These are phyloP conservation scores for Lumbricus terrestris DNA, from an alignment of 2,888 invertebrate species.

Conservation along the genomic window DNA sequence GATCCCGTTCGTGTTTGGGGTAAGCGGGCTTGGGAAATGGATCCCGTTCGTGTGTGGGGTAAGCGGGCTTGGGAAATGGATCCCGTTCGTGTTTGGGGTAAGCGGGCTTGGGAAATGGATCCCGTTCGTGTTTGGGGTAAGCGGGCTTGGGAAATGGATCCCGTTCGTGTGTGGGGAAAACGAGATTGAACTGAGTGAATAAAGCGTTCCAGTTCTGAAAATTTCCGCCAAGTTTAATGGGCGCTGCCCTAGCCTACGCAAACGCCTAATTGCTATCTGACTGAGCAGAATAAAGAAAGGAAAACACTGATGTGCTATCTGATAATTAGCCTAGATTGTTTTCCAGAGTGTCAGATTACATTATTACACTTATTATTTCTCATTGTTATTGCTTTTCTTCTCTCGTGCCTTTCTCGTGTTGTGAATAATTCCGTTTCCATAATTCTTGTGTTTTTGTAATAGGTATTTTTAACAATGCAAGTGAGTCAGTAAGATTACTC, in stretches of 20 bases:
- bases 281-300: not conserved
- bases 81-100: not conserved
- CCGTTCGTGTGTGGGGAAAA: slow-evolving; percentile 3
- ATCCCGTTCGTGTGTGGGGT: not conserved
- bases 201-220: not conserved
- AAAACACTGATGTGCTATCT: not conserved
- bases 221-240: not conserved
- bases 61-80: not conserved
- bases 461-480: not conserved
- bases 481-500: not conserved
- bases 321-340: no score
- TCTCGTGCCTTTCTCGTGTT: no score
- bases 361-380: not conserved
- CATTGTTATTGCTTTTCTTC: not conserved
- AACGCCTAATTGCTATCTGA: no score
- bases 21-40: not conserved
- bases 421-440: not conserved
- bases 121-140: not conserved
- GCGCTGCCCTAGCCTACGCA: not conserved
- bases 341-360: not conserved
- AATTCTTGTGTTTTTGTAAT: not conserved
- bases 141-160: not conserved
- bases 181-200: not conserved
- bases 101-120: not conserved
- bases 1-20: not conserved